Percentiles rank a stretch among this genome's conserved stretches.
Conservation (phyloP, 2,113 vertebrate genomes). For the Ammodytes marinus region DNA sequence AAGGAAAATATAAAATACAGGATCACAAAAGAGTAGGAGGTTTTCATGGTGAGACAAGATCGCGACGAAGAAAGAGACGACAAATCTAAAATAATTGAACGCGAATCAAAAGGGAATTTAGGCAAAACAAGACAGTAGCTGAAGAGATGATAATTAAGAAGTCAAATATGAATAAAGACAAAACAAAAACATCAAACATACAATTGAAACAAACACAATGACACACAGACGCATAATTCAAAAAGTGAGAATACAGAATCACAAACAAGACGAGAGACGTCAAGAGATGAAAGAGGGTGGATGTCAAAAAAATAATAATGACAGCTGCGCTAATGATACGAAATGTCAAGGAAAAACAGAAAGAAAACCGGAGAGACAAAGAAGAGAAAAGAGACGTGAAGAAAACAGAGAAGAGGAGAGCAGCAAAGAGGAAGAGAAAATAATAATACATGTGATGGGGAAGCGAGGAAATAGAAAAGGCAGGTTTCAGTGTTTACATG, state of each 20-base stretch:
- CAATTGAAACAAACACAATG: not conserved
- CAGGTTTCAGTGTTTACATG: constrained; percentile 43
- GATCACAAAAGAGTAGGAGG: too few species aligned
- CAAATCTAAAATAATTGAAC: too few species aligned
- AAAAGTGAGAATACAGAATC: not conserved
- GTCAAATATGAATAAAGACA: not conserved
- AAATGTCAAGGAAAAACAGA: not conserved
- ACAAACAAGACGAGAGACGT: not conserved
- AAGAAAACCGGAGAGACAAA: not conserved
- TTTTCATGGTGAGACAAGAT: not conserved
- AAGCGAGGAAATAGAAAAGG: constrained; percentile 6
- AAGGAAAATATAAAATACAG: too few species aligned
- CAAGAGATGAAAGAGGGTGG: not conserved
- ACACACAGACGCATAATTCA: not conserved
- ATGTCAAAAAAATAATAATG: not conserved
- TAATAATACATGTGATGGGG: not conserved
- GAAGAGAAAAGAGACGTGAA: not conserved
- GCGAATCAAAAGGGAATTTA: too few species aligned
- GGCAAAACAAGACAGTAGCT: not conserved
- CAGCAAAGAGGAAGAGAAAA: not conserved
- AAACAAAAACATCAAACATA: too few species aligned
- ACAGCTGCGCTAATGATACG: not conserved
- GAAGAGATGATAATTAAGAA: not conserved
- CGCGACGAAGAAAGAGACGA: not conserved
- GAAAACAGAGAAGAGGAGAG: not conserved